phyloP scores from a whole-genome alignment of 2,113 vertebrate genomes.

The Cyanistes caeruleus region DNA sequence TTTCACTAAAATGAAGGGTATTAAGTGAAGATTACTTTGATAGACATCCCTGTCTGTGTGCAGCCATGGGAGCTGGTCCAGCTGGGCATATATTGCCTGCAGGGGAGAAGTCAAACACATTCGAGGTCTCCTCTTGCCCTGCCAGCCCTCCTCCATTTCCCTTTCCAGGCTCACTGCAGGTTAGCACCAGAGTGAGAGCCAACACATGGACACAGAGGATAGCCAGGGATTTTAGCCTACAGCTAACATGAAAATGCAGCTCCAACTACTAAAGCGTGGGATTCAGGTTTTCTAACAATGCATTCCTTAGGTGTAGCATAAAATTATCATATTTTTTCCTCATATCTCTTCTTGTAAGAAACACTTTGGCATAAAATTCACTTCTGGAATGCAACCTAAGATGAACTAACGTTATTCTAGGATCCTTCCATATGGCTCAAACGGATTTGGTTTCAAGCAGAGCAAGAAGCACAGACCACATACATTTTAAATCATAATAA shows the following conservation, averaged over 20 bases:
- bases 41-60: too few species aligned
- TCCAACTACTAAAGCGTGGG: neutral
- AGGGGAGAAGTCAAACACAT: neutral
- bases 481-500: neutral
- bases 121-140: fast-evolving
- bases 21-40: neutral
- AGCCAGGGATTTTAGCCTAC: neutral
- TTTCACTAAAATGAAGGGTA: neutral
- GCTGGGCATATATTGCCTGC: neutral
- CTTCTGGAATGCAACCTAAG: neutral
- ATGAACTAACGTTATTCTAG: neutral
- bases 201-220: fast-evolving
- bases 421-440: neutral
- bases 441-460: neutral
- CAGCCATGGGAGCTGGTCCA: neutral
- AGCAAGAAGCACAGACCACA: neutral
- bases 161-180: fast-evolving
- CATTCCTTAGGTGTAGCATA: neutral
- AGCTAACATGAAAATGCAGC: neutral
- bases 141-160: neutral
- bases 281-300: neutral
- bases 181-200: too few species aligned
- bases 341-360: neutral
- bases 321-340: neutral
- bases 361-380: neutral